Evolutionary conservation across 1,140 invertebrate species (phyloP).

Genomic region (Sweltsa coloradensis): DNA sequence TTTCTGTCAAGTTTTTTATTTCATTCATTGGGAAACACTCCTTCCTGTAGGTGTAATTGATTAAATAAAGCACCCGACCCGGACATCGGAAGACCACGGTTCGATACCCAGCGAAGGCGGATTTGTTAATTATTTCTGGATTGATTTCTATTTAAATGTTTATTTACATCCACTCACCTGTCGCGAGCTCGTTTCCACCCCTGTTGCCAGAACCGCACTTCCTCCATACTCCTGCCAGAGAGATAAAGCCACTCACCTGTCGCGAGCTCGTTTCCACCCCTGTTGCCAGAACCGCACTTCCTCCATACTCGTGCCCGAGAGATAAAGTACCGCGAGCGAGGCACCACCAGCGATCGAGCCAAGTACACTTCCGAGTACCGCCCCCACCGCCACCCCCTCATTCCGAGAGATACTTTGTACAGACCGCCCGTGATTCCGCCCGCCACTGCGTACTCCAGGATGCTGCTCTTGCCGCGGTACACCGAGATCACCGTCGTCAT

Average conservation of each 20-base stretch:
- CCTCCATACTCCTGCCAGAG: constrained; percentile 37
- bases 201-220: constrained; percentile 38
- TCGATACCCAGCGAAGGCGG: too few relatives aligned
- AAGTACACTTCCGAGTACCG: constrained; percentile 32
- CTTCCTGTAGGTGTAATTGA: too few relatives aligned
- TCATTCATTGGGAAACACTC: too few relatives aligned
- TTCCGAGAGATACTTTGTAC: constrained; percentile 47
- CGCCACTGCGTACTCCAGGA: constrained; percentile 48
- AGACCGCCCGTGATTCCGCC: constrained; percentile 45
- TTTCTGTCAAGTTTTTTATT: too few relatives aligned
- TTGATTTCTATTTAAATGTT: too few relatives aligned
- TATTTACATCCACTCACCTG: too few relatives aligned
- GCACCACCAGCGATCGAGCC: constrained; percentile 36
- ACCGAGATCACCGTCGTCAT: constrained; percentile 43
- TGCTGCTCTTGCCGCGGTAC: constrained; percentile 47
- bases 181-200: constrained; percentile 29
- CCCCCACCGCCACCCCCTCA: constrained; percentile 51
- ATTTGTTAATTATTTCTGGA: too few relatives aligned
- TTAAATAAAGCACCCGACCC: too few relatives aligned
- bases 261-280: constrained; percentile 28
- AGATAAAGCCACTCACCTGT: constrained; percentile 30
- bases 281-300: constrained; percentile 39
- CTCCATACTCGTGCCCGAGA: constrained; percentile 37
- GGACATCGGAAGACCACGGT: too few relatives aligned
- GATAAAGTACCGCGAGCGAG: constrained; percentile 31